phyloP scores from a whole-genome alignment of 1,140 invertebrate species.

The Drosophila chauvacae region DNA sequence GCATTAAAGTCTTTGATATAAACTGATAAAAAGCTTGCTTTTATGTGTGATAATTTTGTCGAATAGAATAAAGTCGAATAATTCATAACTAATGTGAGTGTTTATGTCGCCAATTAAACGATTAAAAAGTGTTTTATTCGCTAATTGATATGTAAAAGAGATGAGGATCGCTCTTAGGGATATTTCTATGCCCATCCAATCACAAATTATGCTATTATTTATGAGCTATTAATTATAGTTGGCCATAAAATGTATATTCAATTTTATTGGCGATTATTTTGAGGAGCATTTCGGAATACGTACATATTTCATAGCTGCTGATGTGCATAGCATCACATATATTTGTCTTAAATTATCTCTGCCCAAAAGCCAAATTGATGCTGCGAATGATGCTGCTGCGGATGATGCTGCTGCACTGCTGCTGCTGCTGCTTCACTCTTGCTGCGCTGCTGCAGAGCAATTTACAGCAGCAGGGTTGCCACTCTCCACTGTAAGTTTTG shows the following conservation, averaged over 20 bases:
- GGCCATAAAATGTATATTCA: slow-evolving; percentile 23
- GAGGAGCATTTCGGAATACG: slow-evolving; percentile 55
- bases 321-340: slow-evolving; percentile 84
- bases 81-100: slow-evolving; percentile 5
- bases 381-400: slow-evolving; percentile 34
- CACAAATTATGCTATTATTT: neutral
- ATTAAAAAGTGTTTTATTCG: slow-evolving; percentile 21
- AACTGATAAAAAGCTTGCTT: neutral
- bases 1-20: neutral
- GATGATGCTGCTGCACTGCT: slow-evolving; percentile 26
- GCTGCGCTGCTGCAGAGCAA: slow-evolving; percentile 26
- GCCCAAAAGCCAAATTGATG: slow-evolving; percentile 79
- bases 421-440: slow-evolving; percentile 26
- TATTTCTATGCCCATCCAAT: slow-evolving; percentile 13
- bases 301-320: slow-evolving; percentile 84
- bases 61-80: neutral
- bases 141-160: slow-evolving; percentile 16
- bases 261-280: slow-evolving; percentile 38
- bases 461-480: slow-evolving; percentile 44
- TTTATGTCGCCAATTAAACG: slow-evolving; percentile 1
- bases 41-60: neutral
- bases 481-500: slow-evolving; percentile 31
- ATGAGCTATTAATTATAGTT: slow-evolving; percentile 30
- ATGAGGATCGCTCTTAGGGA: slow-evolving; percentile 3
- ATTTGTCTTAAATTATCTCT: slow-evolving; percentile 80